These are phyloP conservation scores for Drosophila histrio DNA, from an alignment of 2,888 invertebrate genomes.

Conservation along the genomic window DNA sequence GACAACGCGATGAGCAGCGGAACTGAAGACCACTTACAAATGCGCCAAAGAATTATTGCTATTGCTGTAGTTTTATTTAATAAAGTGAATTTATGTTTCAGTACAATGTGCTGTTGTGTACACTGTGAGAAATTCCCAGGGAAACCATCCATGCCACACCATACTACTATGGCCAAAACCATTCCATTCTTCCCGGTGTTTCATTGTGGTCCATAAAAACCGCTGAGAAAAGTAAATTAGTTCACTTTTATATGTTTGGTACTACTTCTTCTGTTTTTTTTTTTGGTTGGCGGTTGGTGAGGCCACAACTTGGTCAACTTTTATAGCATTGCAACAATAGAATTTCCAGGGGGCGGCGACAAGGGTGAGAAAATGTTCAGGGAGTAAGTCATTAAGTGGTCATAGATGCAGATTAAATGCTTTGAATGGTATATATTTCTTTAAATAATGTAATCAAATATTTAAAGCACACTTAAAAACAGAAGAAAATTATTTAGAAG, in stretches of 20 bases:
- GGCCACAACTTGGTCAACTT: slow-evolving; percentile 60
- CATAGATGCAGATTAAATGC: slow-evolving; percentile 20
- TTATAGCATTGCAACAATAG: slow-evolving; percentile 64
- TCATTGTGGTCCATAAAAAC: slow-evolving; percentile 48
- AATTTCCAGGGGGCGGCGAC: slow-evolving; percentile 9
- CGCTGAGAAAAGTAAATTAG: slow-evolving; percentile 69
- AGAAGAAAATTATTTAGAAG: not conserved
- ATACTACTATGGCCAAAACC: not conserved
- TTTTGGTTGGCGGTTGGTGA: not conserved
- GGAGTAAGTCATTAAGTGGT: slow-evolving; percentile 37
- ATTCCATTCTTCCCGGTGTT: slow-evolving; percentile 17
- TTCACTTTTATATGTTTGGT: slow-evolving; percentile 61
- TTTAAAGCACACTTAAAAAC: not conserved
- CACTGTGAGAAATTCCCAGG: slow-evolving; percentile 77
- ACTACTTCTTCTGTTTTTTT: slow-evolving; percentile 2
- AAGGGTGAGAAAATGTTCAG: slow-evolving; percentile 40
- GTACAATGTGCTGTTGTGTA: slow-evolving; percentile 56
- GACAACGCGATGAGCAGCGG: slow-evolving; percentile 44
- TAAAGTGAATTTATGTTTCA: slow-evolving; percentile 71
- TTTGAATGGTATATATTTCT: not conserved
- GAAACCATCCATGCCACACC: not conserved
- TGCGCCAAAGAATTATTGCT: slow-evolving; percentile 76
- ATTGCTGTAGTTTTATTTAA: slow-evolving; percentile 70
- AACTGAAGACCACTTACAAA: slow-evolving; percentile 66
- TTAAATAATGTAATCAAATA: slow-evolving; percentile 1